Evolutionary conservation across 2,797 vertebrate species (phyloP).

Genomic region (Lepidocolaptes lacrymiger): DNA sequence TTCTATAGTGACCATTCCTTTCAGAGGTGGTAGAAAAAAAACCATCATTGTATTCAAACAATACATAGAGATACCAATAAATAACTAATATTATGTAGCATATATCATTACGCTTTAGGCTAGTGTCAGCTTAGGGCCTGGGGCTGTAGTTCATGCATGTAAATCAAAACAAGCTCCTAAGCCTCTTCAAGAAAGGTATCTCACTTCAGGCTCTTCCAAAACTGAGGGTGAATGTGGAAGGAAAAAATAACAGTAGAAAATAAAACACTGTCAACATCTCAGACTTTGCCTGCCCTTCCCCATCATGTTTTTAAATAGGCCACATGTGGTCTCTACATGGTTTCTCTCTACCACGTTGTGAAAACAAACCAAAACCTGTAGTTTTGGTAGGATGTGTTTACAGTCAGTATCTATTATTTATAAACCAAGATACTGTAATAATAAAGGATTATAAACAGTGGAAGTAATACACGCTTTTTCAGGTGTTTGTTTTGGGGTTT

Average conservation of each 20-base stretch:
- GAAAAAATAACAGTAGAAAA: not conserved
- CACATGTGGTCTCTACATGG: not conserved
- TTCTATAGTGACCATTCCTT: not conserved
- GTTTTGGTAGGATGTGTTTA: not conserved
- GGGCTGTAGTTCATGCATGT: not conserved
- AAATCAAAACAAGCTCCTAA: not conserved
- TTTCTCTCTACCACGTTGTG: not conserved
- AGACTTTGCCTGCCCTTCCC: not conserved
- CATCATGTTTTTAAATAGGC: not conserved
- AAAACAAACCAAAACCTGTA: not conserved
- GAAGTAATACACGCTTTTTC: not conserved
- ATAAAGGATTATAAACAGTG: not conserved
- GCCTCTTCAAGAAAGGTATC: not conserved
- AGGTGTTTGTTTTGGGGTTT: not conserved
- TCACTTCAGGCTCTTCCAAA: not conserved
- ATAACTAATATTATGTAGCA: not conserved
- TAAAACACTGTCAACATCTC: not conserved
- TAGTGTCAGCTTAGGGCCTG: not conserved
- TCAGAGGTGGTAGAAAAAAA: not conserved
- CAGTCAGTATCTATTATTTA: not conserved
- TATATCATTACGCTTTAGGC: not conserved
- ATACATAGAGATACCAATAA: not conserved
- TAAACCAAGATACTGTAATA: not conserved
- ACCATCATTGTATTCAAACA: not conserved
- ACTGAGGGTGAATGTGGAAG: not conserved